Evolutionary conservation across 2,113 vertebrate species (phyloP).

Genomic region (Orthochromis indermauri): DNA sequence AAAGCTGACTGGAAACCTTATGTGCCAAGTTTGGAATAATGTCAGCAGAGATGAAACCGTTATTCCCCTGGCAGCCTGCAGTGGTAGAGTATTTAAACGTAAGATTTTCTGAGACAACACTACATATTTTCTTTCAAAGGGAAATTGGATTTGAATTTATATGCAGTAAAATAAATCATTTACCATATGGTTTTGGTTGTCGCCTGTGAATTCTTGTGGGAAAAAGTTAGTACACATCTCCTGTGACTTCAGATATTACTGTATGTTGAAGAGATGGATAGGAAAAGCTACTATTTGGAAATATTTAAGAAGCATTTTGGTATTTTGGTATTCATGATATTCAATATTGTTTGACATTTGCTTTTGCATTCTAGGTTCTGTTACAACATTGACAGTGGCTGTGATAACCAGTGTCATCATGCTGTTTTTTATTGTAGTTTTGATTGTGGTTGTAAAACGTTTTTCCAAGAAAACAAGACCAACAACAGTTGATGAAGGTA

Average conservation of each 20-base stretch:
- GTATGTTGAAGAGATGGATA: not conserved
- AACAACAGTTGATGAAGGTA: accelerated
- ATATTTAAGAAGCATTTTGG: not conserved
- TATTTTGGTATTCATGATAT: not conserved
- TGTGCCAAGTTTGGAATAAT: not conserved
- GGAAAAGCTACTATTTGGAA: not conserved
- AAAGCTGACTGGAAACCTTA: not conserved
- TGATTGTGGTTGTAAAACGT: accelerated
- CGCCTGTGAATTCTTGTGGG: accelerated
- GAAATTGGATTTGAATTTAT: not conserved
- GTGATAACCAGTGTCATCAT: accelerated
- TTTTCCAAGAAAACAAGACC: accelerated
- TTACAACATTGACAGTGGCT: accelerated
- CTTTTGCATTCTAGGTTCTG: not conserved
- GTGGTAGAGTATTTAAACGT: not conserved
- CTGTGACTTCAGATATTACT: accelerated
- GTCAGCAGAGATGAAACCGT: not conserved
- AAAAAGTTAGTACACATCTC: not conserved
- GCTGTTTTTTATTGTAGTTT: accelerated
- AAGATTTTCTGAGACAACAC: accelerated
- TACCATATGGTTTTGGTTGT: not conserved
- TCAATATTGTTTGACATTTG: not conserved
- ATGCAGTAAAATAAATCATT: not conserved
- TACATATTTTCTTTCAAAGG: not conserved
- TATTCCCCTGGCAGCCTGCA: not conserved